phyloP scores from a whole-genome alignment of 2,888 invertebrate genomes.

The Aphidoletes aphidimyza region DNA sequence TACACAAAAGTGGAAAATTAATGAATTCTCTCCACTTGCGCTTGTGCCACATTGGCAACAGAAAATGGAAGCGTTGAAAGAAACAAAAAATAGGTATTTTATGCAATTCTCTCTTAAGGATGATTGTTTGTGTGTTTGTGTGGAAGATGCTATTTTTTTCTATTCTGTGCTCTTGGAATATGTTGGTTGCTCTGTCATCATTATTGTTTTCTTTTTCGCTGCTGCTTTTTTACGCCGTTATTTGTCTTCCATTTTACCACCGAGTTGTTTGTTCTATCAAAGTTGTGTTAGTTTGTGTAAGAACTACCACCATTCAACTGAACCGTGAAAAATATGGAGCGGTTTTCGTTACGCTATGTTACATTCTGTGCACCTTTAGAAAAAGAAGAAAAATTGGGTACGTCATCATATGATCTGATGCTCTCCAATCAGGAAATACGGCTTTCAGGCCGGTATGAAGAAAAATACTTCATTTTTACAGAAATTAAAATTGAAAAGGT shows the following conservation, averaged over 20 bases:
- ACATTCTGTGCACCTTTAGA: not conserved
- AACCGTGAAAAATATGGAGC: not conserved
- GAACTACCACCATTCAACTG: conserved; percentile 15
- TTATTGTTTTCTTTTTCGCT: not conserved
- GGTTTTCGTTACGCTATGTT: not conserved
- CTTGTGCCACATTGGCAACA: conserved; percentile 15
- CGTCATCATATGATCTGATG: not conserved
- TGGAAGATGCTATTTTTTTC: too few relatives aligned
- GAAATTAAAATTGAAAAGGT: not conserved
- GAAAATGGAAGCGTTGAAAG: not conserved
- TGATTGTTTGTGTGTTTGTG: conserved; percentile 44
- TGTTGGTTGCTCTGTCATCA: not conserved
- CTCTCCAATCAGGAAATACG: conserved; percentile 10
- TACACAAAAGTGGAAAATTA: conserved; percentile 32
- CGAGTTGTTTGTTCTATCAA: conserved; percentile 31
- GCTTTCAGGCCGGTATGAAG: not conserved
- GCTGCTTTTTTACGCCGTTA: too few relatives aligned
- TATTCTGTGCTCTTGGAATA: not conserved
- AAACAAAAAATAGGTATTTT: not conserved
- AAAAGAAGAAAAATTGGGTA: not conserved
- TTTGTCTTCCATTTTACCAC: conserved; percentile 41
- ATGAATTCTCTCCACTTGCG: conserved; percentile 54
- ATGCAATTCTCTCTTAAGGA: conserved; percentile 24
- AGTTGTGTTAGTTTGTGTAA: too few relatives aligned
- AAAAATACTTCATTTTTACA: not conserved